Evolutionary conservation across 1,140 invertebrate genomes (phyloP), one percentile per base, ranked within the genome.

Genomic region (Drosophila nikananu): DNA sequence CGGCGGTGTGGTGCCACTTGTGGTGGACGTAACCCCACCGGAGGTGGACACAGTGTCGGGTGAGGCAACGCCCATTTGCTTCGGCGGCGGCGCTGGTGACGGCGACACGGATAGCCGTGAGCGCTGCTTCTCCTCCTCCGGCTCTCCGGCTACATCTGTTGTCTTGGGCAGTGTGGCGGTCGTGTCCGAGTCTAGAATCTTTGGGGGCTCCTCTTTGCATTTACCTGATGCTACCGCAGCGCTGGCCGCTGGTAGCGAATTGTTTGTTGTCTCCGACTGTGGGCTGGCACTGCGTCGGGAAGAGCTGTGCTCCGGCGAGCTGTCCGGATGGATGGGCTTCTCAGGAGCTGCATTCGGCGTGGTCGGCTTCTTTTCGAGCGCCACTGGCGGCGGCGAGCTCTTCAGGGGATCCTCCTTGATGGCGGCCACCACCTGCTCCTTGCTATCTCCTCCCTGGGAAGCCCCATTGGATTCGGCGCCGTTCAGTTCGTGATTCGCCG

Each of bases 1-100:
- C 42, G 91, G 91, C 12, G 91, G 68, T 32, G 74, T 87, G 55
- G 75, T 86, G 70, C 91, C 91, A 77, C 91, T 87, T 19, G 91
- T 92, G 17, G 91, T 92, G 25, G 91, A 92, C 2, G 91, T 92
- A 27, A 92, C 91, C n/a, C 83, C 84, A 15, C 71, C 87, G 15
- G 83, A 66, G 25, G 76, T 54, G 30, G 71, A 84, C 21, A 77
- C 76, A 2, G 70, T 80, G 48, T 91, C 91, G 8, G 91, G 77
- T 13, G 91, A 80, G 19, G 60, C 25, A 6, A 10, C 70, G 5
- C 17, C 35, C 37, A 72, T 27, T 5, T n/a, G 25, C 19, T 59
- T 71, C 0, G 54, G 42, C 0, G 54, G 42, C 0, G 68, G 65
- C n/a, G 41, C 37, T 19, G 70, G 70, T 13, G 67, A 19, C 27